Percentiles rank a stretch among this genome's conserved stretches.
These are phyloP conservation scores for Agapostemon virescens DNA, from an alignment of 2,888 invertebrate genomes.

Conservation along the genomic window DNA sequence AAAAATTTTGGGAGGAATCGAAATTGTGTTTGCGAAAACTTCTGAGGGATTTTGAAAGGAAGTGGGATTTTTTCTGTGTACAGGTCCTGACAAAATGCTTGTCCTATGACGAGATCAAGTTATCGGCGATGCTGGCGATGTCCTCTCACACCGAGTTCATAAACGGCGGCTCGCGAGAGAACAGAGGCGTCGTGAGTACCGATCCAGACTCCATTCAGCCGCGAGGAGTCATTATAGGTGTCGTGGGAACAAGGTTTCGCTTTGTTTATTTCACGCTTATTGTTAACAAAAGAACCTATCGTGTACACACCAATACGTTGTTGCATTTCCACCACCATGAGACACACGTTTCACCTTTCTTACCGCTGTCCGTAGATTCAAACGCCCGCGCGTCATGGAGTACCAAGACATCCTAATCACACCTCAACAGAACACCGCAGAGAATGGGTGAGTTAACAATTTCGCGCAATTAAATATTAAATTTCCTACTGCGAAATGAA, in stretches of 20 bases:
- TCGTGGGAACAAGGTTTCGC: constrained; percentile 74
- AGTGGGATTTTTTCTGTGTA: background rate
- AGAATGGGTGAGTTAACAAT: constrained; percentile 80
- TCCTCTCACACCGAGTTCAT: constrained; percentile 84
- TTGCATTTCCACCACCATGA: background rate
- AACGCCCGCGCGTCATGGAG: constrained; percentile 83
- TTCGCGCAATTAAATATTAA: background rate
- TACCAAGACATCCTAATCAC: constrained; percentile 84
- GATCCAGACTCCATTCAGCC: constrained; percentile 80
- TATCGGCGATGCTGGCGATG: constrained; percentile 83
- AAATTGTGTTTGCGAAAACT: background rate
- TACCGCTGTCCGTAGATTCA: constrained; percentile 77
- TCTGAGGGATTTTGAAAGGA: background rate
- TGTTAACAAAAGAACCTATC: constrained; percentile 6
- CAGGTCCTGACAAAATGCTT: constrained; percentile 82
- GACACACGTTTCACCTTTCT: background rate
- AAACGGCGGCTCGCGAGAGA: constrained; percentile 83
- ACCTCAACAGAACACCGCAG: constrained; percentile 81
- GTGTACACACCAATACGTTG: background rate
- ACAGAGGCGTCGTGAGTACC: constrained; percentile 81
- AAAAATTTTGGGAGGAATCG: too few species aligned
- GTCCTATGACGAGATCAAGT: constrained; percentile 85
- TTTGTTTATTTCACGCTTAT: constrained; percentile 40
- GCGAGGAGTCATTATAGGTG: constrained; percentile 82
- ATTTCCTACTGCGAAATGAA: too few species aligned